Base-by-base conservation (phyloP, 2,797 vertebrate genomes). In the Brotula barbata region DNA sequence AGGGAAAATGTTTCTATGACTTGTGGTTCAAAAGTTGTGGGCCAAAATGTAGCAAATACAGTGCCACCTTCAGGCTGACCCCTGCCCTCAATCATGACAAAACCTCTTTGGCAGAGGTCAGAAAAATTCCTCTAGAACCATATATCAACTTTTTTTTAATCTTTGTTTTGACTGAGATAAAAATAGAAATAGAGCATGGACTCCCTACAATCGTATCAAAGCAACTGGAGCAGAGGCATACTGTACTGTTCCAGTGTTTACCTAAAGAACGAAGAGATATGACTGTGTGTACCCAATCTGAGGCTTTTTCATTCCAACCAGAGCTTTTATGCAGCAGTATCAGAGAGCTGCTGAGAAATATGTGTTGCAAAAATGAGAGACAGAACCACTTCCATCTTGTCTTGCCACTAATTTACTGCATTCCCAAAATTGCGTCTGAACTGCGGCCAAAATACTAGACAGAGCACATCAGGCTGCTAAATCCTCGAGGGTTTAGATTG, bases 361-460 rank as follows among this genome's bases (percentile, higher is more conserved):
- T 19, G 14, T 62, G 31, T 1, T 25, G 51, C 60, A 58, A 58
- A n/a, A 58, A 45, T 56, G 41, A 41, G n/a, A 78, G 73, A 51
- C 20, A 60, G 57, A 79, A 57, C 31, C 64, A 15, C 72, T 51
- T 65, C 74, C 49, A 64, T 45, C 33, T 61, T 65, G 62, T 64
- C 16, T 51, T 57, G 41, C 52, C 7, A 51, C 74, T 71, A 77
- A 83, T 84, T 82, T 69, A 81, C 61, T 71, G 74, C 51, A 62
- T 82, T 33, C 61, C 58, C 64, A 49, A 37, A 81, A 68, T 58
- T 50, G 54, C n/a, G 62, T 71, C 58, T 78, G 66, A 81, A 85
- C 81, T 65, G 57, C 57, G 45, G 62, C 31, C 31, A 33, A 33
- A 78, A n/a, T n/a, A n/a, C 85, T 78, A 87, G 58, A 73, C 80